A percentile compares a stretch with the other conserved stretches of the same genome.
phyloP scores from a whole-genome alignment of 2,797 vertebrate genomes.

The Poeciliopsis gracilis region DNA sequence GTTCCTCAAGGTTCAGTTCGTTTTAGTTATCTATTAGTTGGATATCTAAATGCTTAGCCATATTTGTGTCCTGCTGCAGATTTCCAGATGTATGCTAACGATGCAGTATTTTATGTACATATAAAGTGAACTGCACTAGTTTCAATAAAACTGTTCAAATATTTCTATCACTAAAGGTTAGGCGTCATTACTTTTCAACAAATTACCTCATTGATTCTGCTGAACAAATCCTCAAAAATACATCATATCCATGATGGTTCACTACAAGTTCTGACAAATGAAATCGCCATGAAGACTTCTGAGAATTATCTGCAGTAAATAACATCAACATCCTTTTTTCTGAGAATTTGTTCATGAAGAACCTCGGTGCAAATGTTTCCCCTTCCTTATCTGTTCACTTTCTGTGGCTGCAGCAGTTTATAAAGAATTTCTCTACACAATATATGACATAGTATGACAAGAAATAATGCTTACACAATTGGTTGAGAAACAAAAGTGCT shows the following conservation, averaged over 20 bases:
- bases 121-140: not conserved
- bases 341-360: not conserved
- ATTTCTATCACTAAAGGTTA: not conserved
- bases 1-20: too few relatives aligned
- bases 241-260: too few relatives aligned
- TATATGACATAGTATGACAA: not conserved
- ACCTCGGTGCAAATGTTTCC: not conserved
- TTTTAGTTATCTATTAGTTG: too few relatives aligned
- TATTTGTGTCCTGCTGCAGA: not conserved
- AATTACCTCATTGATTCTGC: too few relatives aligned
- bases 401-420: not conserved
- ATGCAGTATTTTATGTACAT: not conserved
- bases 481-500: not conserved
- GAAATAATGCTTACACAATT: not conserved
- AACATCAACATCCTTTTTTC: conserved; percentile 24
- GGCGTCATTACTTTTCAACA: too few relatives aligned
- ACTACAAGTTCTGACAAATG: not conserved
- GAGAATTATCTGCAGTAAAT: not conserved
- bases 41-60: not conserved
- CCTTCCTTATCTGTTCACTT: not conserved
- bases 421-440: not conserved
- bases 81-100: not conserved
- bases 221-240: too few relatives aligned
- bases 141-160: not conserved
- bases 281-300: conserved; percentile 9